These are phyloP conservation scores for Nycticryphes semicollaris DNA, from an alignment of 2,113 vertebrate genomes.

Conservation along the genomic window DNA sequence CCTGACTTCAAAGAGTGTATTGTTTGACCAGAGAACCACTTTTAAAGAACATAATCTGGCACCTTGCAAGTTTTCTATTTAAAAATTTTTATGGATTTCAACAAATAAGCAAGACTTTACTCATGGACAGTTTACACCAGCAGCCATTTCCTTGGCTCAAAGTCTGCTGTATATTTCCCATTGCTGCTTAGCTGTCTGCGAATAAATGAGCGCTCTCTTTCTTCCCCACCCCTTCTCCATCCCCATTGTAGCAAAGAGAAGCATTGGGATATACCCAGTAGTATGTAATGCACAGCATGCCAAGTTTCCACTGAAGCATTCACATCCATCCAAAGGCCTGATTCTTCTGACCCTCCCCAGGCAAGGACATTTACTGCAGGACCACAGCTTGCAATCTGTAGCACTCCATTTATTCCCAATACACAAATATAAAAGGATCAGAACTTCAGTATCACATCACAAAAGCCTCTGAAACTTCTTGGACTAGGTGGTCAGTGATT, in stretches of 20 bases:
- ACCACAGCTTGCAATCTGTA: neutral
- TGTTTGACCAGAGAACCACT: neutral
- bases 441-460: neutral
- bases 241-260: neutral
- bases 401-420: neutral
- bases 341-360: neutral
- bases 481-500: neutral
- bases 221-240: neutral
- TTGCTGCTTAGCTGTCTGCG: neutral
- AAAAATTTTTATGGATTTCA: neutral
- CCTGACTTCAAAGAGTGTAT: neutral
- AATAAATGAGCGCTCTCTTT: neutral
- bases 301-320: conserved; percentile 1
- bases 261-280: neutral
- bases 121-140: neutral
- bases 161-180: neutral
- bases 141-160: neutral
- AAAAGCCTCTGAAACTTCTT: neutral
- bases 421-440: neutral
- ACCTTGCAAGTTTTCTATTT: neutral
- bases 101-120: neutral
- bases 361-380: neutral
- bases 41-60: neutral
- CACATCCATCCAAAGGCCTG: neutral
- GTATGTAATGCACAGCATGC: neutral